Conservation (phyloP, 2,113 vertebrate species). For the Isichthys henryi region DNA sequence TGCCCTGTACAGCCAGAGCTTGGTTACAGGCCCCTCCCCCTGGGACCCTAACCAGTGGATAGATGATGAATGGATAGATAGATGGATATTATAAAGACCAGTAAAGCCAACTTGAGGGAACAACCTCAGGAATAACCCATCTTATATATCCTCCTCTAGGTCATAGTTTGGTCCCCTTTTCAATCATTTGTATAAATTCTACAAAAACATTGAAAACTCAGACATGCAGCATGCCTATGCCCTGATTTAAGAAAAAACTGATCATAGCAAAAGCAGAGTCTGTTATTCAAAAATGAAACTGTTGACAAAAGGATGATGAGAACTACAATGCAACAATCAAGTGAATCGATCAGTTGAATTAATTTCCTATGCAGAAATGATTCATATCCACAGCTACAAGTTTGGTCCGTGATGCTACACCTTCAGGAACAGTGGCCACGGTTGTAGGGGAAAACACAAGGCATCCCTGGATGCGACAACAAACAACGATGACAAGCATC, state of each 20-base stretch:
- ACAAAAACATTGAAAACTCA: neutral
- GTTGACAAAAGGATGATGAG: neutral
- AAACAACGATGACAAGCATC: neutral
- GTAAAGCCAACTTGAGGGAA: neutral
- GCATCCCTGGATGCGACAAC: neutral
- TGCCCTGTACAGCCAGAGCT: neutral
- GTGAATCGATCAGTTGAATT: no score
- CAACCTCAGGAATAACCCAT: neutral
- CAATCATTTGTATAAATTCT: neutral
- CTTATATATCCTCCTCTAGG: neutral
- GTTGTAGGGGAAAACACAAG: neutral
- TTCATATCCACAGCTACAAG: neutral
- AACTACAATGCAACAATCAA: neutral
- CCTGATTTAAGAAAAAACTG: conserved; percentile 2
- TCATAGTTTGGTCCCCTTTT: conserved; percentile 7
- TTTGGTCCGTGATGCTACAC: neutral
- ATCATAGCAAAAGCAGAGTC: neutral
- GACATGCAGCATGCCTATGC: neutral
- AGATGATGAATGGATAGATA: neutral
- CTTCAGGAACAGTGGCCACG: neutral
- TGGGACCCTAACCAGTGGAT: neutral
- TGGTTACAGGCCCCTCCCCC: neutral
- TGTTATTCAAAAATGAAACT: neutral
- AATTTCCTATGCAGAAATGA: neutral
- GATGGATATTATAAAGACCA: neutral